Evolutionary conservation across 2,113 vertebrate genomes (phyloP), one percentile per base, ranked within the genome.

Genomic region (Scomber colias): DNA sequence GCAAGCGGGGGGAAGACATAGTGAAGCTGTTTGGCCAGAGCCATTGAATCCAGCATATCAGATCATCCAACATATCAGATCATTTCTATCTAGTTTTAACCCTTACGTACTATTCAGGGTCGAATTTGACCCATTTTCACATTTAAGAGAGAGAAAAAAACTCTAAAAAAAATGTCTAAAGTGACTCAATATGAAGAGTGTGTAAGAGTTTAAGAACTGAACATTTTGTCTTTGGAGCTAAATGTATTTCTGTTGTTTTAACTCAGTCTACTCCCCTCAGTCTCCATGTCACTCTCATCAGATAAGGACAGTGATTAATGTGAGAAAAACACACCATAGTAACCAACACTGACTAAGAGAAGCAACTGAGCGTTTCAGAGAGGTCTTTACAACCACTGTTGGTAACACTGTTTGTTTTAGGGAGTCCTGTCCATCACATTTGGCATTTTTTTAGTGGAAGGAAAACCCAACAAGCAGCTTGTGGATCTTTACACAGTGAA

Each of bases 261-360:
- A 77, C 50, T 14, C 11, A 19, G 61, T 68, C 30, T 40, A 56
- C 35, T 70, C 13, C 30, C 27, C 14, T 60, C 71, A 49, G 51
- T 16, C 66, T 53, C 11, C 17, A 12, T 40, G 60, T 67, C 64
- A 35, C 60, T 68, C 62, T 11, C 49, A 49, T 83, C 78, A 70
- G 76, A 68, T 65, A 44, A 62, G 73, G 60, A 59, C 65, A 19
- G 79, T 79, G 71, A 90, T 89, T 84, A 75, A 81, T 66, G 78
- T 44, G 62, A 70, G 60, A 79, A 76, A 66, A 44, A 67, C 57
- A 69, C 50, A 17, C 44, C 40, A 21, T 46, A 77, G 84, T 71
- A 1, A 27, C 53, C 17, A 8, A 49, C 54, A 24, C 8, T 19
- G 66, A 82, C 59, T 82, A 81, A 69, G 66, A 85, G 79, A 48